A percentile compares a stretch with the other conserved stretches of the same genome.
Evolutionary conservation across 2,113 vertebrate genomes (phyloP).

Genomic region (Paedocypris sp.): DNA sequence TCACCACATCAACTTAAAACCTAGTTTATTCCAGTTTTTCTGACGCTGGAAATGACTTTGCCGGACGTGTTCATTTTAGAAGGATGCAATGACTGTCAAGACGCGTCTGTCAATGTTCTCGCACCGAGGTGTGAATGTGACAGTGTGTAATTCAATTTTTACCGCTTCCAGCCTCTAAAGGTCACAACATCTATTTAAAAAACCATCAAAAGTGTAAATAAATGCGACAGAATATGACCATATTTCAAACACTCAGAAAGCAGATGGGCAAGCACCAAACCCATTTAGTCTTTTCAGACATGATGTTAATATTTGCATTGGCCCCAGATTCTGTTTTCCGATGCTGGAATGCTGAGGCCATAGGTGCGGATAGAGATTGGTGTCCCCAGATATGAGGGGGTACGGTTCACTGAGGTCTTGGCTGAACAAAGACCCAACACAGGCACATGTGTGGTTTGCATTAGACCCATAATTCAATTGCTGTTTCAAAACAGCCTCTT

Average conservation of each 20-base stretch:
- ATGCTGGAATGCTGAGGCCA: background rate
- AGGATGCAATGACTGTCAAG: too few species aligned
- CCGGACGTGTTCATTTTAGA: too few species aligned
- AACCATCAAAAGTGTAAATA: too few species aligned
- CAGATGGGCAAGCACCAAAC: conserved; percentile 14
- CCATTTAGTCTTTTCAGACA: background rate
- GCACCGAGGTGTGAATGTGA: too few species aligned
- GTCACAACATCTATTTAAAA: too few species aligned
- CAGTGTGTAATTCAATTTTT: too few species aligned
- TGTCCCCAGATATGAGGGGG: conserved; percentile 17
- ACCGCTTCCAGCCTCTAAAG: too few species aligned
- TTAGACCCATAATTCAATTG: conserved; percentile 54
- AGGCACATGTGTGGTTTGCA: conserved; percentile 40
- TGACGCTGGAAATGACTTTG: background rate
- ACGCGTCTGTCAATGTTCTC: too few species aligned
- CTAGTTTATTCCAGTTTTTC: conserved; percentile 35
- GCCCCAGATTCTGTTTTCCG: background rate
- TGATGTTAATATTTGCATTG: background rate
- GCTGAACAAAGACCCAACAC: conserved; percentile 35
- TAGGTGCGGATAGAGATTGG: conserved; percentile 20
- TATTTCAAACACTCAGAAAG: background rate
- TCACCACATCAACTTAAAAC: conserved; percentile 35
- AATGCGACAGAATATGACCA: background rate
- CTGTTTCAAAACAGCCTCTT: conserved; percentile 35
- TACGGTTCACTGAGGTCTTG: conserved; percentile 29